Conservation (phyloP, 2,797 vertebrate species). For the Mormyrops boulengeri region DNA sequence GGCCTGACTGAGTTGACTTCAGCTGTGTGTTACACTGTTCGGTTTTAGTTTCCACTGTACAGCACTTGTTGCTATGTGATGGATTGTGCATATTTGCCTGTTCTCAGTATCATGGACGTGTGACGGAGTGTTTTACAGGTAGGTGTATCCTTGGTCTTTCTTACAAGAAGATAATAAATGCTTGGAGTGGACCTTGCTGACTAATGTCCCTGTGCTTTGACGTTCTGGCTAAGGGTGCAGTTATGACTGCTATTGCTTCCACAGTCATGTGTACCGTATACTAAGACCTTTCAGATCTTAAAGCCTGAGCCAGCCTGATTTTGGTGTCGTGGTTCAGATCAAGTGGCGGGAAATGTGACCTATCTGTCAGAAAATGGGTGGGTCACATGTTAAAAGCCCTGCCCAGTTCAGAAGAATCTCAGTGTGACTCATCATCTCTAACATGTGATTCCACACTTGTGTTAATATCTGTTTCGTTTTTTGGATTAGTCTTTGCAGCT, state of each 20-base stretch:
- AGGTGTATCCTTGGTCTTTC: not conserved
- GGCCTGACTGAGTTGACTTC: conserved; percentile 22
- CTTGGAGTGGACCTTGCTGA: conserved; percentile 25
- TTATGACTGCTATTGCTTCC: not conserved
- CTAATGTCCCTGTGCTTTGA: conserved; percentile 28
- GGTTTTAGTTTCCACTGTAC: not conserved
- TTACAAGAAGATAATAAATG: conserved; percentile 12
- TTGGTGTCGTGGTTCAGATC: not conserved
- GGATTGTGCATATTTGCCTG: not conserved
- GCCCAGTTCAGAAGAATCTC: not conserved
- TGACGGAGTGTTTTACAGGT: not conserved
- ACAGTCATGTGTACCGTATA: not conserved
- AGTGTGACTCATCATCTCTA: conserved; percentile 48
- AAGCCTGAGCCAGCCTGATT: not conserved
- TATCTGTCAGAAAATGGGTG: not conserved
- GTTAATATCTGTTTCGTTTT: conserved; percentile 43
- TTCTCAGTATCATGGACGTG: not conserved
- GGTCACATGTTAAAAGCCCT: not conserved
- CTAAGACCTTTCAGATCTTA: not conserved
- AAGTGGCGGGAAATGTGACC: not conserved
- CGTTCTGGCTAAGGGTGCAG: not conserved
- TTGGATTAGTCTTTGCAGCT: conserved; percentile 50
- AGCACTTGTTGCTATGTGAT: conserved; percentile 23
- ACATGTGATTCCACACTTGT: conserved; percentile 46
- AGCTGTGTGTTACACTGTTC: conserved; percentile 7